phyloP scores from a whole-genome alignment of 2,888 invertebrate species.

The Terebella lapidaria region DNA sequence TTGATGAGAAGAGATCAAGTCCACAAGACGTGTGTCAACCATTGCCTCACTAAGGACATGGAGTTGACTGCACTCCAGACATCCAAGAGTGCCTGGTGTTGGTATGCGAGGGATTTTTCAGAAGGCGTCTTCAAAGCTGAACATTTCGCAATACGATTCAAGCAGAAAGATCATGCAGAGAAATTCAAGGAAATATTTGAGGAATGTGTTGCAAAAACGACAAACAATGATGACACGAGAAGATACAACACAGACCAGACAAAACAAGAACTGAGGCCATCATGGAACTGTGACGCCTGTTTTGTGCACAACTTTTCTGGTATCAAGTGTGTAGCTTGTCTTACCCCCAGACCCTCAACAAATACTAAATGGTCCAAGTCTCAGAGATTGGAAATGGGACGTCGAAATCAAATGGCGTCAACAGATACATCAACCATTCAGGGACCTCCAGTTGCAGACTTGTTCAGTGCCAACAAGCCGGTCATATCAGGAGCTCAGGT shows the following conservation, averaged over 20 bases:
- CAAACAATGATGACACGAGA: background rate
- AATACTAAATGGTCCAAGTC: too few species aligned
- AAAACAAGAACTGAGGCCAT: constrained; percentile 55
- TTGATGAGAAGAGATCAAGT: constrained; percentile 88
- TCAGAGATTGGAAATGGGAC: too few species aligned
- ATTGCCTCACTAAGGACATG: constrained; percentile 72
- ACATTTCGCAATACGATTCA: constrained; percentile 77
- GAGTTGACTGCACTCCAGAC: constrained; percentile 63
- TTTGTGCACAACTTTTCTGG: constrained; percentile 59
- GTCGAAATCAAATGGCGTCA: too few species aligned
- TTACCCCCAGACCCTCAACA: constrained; percentile 34
- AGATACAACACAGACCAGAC: constrained; percentile 55
- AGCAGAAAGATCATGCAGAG: constrained; percentile 51
- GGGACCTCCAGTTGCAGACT: too few species aligned
- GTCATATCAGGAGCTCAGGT: too few species aligned
- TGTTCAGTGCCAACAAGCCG: too few species aligned
- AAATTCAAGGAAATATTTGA: constrained; percentile 63
- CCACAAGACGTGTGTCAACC: constrained; percentile 88
- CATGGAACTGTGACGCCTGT: constrained; percentile 68
- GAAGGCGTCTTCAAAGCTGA: constrained; percentile 69
- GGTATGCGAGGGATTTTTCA: constrained; percentile 67
- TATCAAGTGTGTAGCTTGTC: constrained; percentile 41
- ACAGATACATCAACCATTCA: too few species aligned
- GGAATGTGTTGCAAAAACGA: too few species aligned
- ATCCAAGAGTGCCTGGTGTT: constrained; percentile 60